Evolutionary conservation across 2,113 vertebrate genomes (phyloP), one percentile per base, ranked within the genome.

Genomic region (Lanius ludovicianus): DNA sequence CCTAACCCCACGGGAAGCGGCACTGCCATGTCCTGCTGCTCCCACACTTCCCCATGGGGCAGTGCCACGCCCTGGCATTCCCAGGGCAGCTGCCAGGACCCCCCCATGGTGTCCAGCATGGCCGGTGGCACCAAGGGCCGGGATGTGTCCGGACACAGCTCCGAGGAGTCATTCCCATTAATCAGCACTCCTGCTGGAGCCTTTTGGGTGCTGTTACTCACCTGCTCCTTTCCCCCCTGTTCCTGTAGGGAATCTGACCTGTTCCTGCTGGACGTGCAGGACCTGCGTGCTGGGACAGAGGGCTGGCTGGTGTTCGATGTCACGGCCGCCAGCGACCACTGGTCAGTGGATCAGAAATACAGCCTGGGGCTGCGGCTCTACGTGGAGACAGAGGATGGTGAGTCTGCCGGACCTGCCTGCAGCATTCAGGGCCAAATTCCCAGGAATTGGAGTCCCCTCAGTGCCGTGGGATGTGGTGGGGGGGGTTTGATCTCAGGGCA

Each of bases 261-360:
- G 97, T 98, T 99, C 90, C 98, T 99, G 96, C 96, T 99, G 98
- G 99, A 99, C 86, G 98, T 98, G 96, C 99, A 99, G 98, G 99
- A 98, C 21, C 98, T 99, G 65, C 98, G 86, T 25, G 98, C 99
- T 0, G 98, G 98, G 2, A 97, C 99, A 13, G 99, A 99, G 97
- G 99, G 99, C 76, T 99, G 99, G 99, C 94, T 99, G 97, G 99
- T 98, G 76, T 99, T 99, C 25, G 99, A 99, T 4, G 98, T 99
- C 95, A 99, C 99, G 5, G 98, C 99, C 0, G 99, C 99, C 95
- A 99, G 99, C 94, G 99, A 97, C 97, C 98, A 98, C 97, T 99
- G 99, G 99, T 95, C 99, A 9, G 93, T 98, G 80, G 98, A 98
- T 62, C 98, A 97, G 9, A 98, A 98, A 92, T 97, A 98, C 98